Evolutionary conservation across 2,797 vertebrate genomes (phyloP), one percentile per base, ranked within the genome.

Genomic region (Pelodytes ibericus): DNA sequence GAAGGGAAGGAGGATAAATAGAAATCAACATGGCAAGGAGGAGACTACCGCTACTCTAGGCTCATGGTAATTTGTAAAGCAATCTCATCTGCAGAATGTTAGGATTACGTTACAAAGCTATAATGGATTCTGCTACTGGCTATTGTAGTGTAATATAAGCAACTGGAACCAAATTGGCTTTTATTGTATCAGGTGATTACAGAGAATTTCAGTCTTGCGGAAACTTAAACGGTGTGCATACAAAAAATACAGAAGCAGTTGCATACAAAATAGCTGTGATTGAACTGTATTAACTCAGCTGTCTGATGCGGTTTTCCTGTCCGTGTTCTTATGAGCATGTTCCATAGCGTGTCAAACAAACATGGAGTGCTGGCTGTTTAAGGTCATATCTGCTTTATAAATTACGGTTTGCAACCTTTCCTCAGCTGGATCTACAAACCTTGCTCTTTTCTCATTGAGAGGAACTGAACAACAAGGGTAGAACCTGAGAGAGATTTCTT

Each of bases 121-220:
- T 61, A 61, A 76, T 69, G 49, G 47, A 27, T 63, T 76, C 65
- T 69, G 30, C 57, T 51, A 68, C 56, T 62, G 59, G 53, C 57
- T 25, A 63, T 57, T 64, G 66, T 49, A 27, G 18, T 31, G 58
- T 69, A 53, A 69, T 62, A 68, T 27, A 61, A 64, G 31, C 39
- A 22, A 10, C 31, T 36, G 53, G 30, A 56, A 71, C 24, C 30
- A 57, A 63, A 62, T 69, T 18, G 2, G 26, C 36, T 67, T 61
- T 68, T 62, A 61, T 24, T 62, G 65, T 24, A 39, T 22, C 53
- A 44, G 53, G 16, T 16, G 58, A 71, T 58, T 30, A 30, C 66
- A 71, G 49, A 36, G 25, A 69, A 26, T 53, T 9, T 53, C 22
- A 62, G 24, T 7, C 10, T 70, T 47, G 41, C 39, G 25, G 22